Base-by-base conservation (phyloP, 92 coral and sea anemone species). In the Parazoanthus swiftii region DNA sequence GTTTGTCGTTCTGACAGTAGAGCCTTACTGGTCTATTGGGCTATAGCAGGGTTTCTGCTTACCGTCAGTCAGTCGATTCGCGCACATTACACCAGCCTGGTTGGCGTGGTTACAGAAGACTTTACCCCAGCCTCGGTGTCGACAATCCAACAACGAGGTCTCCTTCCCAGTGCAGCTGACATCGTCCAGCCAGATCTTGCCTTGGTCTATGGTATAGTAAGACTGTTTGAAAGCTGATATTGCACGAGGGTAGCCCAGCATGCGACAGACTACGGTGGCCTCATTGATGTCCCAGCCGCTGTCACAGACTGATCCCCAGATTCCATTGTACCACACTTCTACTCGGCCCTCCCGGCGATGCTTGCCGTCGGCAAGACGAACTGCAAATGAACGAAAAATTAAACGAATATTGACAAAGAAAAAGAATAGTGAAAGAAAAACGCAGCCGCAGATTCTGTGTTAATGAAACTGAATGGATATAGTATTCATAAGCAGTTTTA, bases 281-380 rank as follows among this genome's bases (percentile, higher is more conserved):
- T 81, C 85, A 16, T 21, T 56, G 73, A 81, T 81, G 71, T 81
- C 85, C 85, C 85, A 81, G 29, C 71, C 70, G 7, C 71, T 81
- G 14, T 81, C 85, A 33, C 85, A 81, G 13, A 81, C 33, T 59
- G 85, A 15, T 13, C 85, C 85, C 85, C 85, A 81, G 85, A 35
- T 26, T 33, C 85, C 85, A 20, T 58, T 37, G 71, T 81, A 81
- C 85, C 74, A 81, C 51, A 81, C 85, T 18, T 81, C 85, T 29
- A 81, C 85, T 51, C 85, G 85, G 72, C 85, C 85, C 85, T 81
- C 85, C 36, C 85, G 85, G 16, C 14, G 50, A 35, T 81, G 85
- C 18, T 36, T 18, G 9, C 85, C 85, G 29, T 35, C 85, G 66
- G 73, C 85, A 51, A 81, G 85, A 56, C 85, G 85, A 59, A 81